phyloP scores from a whole-genome alignment of 1,140 invertebrate species.

The Aplysia californica region DNA sequence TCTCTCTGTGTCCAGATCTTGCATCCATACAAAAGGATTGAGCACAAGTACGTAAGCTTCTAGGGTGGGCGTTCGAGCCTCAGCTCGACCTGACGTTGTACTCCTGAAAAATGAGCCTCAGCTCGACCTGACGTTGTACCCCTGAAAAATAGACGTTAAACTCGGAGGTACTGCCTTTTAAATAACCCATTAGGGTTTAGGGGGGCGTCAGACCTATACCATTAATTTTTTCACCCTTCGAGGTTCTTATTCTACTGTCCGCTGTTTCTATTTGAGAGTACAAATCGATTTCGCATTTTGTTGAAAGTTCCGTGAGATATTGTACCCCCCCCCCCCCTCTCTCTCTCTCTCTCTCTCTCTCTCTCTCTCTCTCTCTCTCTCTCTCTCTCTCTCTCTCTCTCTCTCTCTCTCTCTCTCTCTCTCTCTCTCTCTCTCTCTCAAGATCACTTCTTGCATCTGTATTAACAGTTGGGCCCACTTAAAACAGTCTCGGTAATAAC shows the following conservation, averaged over 20 bases:
- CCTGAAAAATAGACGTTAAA: too few species aligned
- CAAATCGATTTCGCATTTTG: background rate
- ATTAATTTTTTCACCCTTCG: too few species aligned
- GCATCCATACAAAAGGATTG: too few species aligned
- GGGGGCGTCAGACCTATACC: too few species aligned
- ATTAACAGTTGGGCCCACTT: background rate
- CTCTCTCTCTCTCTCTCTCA: background rate
- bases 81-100: too few species aligned
- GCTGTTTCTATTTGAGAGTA: background rate
- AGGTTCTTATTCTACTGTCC: background rate
- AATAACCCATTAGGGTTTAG: too few species aligned
- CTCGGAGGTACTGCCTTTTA: too few species aligned
- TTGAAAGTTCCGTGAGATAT: background rate
- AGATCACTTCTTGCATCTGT: background rate
- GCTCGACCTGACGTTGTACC: too few species aligned
- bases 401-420: conserved; percentile 4
- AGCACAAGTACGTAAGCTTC: background rate
- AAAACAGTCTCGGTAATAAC: background rate
- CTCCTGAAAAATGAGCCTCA: background rate
- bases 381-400: conserved; percentile 1
- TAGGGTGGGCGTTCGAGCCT: background rate
- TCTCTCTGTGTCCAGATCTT: too few species aligned
- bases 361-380: background rate
- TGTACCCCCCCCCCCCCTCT: background rate
- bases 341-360: background rate